A percentile compares a stretch with the other conserved stretches of the same genome.
These are phyloP conservation scores for Cryptotermes secundus DNA, from an alignment of 1,140 invertebrate genomes.

Conservation along the genomic window DNA sequence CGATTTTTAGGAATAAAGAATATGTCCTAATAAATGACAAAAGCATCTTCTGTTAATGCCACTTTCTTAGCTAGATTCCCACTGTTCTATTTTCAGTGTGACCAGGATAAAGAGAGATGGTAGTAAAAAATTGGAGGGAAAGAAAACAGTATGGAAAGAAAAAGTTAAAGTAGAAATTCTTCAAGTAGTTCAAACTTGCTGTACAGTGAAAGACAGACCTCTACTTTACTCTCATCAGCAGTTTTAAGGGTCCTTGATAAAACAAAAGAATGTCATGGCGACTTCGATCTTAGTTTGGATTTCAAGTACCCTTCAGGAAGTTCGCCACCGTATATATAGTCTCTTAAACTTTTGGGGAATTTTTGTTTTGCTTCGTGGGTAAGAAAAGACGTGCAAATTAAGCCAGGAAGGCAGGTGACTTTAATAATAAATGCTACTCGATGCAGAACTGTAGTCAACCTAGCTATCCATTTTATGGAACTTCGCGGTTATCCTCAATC, in stretches of 20 bases:
- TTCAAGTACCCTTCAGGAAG: neutral
- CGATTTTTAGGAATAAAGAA: too few species aligned
- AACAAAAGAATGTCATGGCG: neutral
- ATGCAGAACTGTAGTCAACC: too few species aligned
- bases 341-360: neutral
- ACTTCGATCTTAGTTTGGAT: neutral
- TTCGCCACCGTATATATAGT: neutral
- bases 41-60: neutral
- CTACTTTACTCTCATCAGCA: neutral
- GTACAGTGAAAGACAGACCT: neutral
- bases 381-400: neutral
- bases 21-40: neutral
- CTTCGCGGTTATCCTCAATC: too few species aligned
- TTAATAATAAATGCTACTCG: too few species aligned
- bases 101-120: neutral
- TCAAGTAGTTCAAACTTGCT: neutral
- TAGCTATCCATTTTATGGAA: too few species aligned
- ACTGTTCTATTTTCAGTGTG: neutral
- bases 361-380: neutral
- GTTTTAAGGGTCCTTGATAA: neutral
- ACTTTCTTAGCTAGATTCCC: neutral
- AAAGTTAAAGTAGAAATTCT: neutral
- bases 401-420: too few species aligned
- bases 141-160: neutral
- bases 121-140: neutral